A percentile compares a stretch with the other conserved stretches of the same genome.
Conservation (phyloP, 2,113 vertebrate genomes). For the Oncorhynchus masou region DNA sequence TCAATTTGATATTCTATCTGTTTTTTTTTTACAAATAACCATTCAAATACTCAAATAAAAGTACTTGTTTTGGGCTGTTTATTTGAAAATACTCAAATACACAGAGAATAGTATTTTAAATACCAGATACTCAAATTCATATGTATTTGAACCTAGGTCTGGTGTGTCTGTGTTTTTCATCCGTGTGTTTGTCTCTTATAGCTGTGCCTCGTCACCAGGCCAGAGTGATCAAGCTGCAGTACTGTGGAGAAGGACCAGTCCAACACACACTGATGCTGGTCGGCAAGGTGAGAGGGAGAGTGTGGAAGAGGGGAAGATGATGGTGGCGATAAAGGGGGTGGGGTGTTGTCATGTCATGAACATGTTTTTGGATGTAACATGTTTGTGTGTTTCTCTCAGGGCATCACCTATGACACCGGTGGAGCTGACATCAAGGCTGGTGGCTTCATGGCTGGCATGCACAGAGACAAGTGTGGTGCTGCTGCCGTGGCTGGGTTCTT, state of each 20-base stretch:
- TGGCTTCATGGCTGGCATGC: conserved; percentile 80
- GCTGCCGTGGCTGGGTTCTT: conserved; percentile 81
- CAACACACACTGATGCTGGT: conserved; percentile 77
- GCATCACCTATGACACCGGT: conserved; percentile 81
- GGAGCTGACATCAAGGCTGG: conserved; percentile 83
- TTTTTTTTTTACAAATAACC: too few species aligned
- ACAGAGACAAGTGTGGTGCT: conserved; percentile 81
- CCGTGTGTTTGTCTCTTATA: conserved; percentile 32
- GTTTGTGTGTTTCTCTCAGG: conserved; percentile 49
- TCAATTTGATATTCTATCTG: too few species aligned
- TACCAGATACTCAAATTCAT: too few species aligned
- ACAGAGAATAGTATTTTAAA: too few species aligned
- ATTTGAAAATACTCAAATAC: too few species aligned
- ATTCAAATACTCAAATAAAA: too few species aligned
- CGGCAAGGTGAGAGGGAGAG: conserved; percentile 71
- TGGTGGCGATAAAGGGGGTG: too few species aligned
- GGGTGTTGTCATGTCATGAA: too few species aligned
- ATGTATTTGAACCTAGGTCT: neutral
- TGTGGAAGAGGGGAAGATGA: too few species aligned
- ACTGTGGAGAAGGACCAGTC: conserved; percentile 71
- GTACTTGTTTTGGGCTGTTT: too few species aligned
- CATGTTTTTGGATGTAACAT: too few species aligned
- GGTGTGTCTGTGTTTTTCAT: conserved; percentile 25
- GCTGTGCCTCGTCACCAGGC: conserved; percentile 77
- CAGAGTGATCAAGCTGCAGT: conserved; percentile 75